Base-by-base conservation (phyloP, 1,140 invertebrate species). In the Saccostrea glomerata region DNA sequence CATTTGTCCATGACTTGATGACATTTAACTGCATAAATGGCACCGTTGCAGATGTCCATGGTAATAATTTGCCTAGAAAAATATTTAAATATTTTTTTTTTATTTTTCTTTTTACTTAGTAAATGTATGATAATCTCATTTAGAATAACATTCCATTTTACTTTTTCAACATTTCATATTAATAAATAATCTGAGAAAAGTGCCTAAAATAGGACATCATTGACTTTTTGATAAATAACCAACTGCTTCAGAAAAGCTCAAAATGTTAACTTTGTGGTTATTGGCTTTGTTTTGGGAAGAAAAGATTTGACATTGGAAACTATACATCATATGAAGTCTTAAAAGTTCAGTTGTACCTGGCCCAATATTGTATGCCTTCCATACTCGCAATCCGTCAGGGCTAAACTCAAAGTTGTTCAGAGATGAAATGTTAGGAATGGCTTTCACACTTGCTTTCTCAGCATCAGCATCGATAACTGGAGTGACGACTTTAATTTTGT, bases 361-460 rank as follows among this genome's bases (percentile, higher is more conserved):
- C 13, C 58, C 58, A 60, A 60, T 20, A 60, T 15, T 60, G 58
- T 60, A 60, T 60, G 58, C 58, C 58, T 60, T 60, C 58, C 58
- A 60, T 60, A 60, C 58, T 60, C 58, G 13, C 20, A 60, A 60
- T 60, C 58, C 58, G 13, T 54, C 82, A 20, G 82, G 82, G 15
- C 17, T 47, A 36, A 83, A 83, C 54, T 47, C 82, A 83, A 83
- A 83, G n/a, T 47, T 83, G 36, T 83, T 47, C 82, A 83, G 20
- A 12, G 25, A 47, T 20, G 82, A 83, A 13, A 83, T 36, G 82
- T 23, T 47, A 13, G 82, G 82, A 30, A 83, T 83, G 54, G 13
- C 36, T 30, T 83, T 83, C 20, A 83, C 36, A 25, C 17, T 30
- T 25, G n/a, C 17, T 55, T 83, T 83, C 9, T 83, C 82, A 23